Base-by-base conservation (phyloP, 2,888 invertebrate species). In the Mechanitis messenoides region DNA sequence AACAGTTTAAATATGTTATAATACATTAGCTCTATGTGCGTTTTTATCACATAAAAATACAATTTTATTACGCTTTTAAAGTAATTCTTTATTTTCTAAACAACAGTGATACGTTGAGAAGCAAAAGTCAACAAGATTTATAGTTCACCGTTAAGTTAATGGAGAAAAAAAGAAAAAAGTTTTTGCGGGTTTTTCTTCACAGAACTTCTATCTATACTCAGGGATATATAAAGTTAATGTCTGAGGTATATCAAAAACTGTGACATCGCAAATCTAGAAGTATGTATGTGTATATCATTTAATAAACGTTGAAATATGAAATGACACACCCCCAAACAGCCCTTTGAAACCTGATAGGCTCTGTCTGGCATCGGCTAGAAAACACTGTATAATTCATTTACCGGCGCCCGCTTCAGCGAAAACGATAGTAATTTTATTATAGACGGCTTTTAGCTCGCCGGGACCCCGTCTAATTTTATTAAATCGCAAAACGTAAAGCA, bases 161-260 rank as follows among this genome's bases (percentile, higher is more conserved):
- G 84, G 77, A 72, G 67, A 74, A 70, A 78, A 87, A 84, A 85
- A 71, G 78, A 81, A 83, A 87, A 87, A 76, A 83, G 85, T 85
- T 80, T 85, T 80, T 77, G 76, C 70, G 71, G 74, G 62, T 65
- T 61, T 50, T 55, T 57, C 38, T 53, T 53, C 55, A 45, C 53
- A 53, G 61, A 66, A 66, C 64, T 59, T 58, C 61, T 63, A 50
- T 61, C 56, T 60, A 62, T 61, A 59, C 58, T 42, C 11, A 9
- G 9, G 3, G 38, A 7, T 42, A 9, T 42, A 42, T 11, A 42
- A 42, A 1, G 42, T 42, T 42, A 42, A 42, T 42, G 9, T 9
- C 42, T 42, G 9, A 42, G 42, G 9, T 42, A 42, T 42, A 42
- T 35, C 35, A 35, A 35, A 20, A 38, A 42, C 42, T 9, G 6